Percentiles rank a stretch among this genome's conserved stretches.
These are phyloP conservation scores for Morpho deidamia DNA, from an alignment of 2,888 invertebrate species.

Conservation along the genomic window DNA sequence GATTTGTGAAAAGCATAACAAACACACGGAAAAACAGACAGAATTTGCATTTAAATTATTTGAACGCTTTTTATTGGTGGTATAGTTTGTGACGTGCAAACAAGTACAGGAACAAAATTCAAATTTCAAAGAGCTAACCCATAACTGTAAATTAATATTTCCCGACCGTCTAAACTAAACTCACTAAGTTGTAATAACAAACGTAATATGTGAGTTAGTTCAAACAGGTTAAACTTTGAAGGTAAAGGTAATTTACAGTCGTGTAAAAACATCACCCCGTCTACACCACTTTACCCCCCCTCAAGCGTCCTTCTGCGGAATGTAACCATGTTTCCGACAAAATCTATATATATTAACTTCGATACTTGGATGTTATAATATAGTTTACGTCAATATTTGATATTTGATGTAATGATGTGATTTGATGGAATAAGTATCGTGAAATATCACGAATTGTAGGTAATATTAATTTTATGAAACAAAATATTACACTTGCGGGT, in stretches of 20 bases:
- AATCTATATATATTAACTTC: conserved; percentile 8
- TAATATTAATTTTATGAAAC: too few species aligned
- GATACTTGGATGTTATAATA: not conserved
- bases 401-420: too few species aligned
- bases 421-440: too few species aligned
- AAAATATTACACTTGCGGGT: too few species aligned
- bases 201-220: conserved; percentile 1
- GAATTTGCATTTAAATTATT: too few species aligned
- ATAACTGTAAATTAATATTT: not conserved
- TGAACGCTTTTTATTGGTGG: too few species aligned
- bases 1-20: too few species aligned
- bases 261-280: conserved; percentile 11
- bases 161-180: not conserved
- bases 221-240: conserved; percentile 9
- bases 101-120: too few species aligned
- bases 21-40: too few species aligned
- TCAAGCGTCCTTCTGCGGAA: not conserved
- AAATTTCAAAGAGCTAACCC: not conserved
- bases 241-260: conserved; percentile 10
- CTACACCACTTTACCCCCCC: not conserved
- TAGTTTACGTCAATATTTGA: too few species aligned
- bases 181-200: conserved; percentile 2
- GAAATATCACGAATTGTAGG: too few species aligned
- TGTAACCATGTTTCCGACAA: not conserved
- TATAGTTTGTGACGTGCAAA: too few species aligned